A percentile compares a stretch with the other conserved stretches of the same genome.
Conservation (phyloP, 64 coral and sea anemone genomes). For the Montipora sp. region DNA sequence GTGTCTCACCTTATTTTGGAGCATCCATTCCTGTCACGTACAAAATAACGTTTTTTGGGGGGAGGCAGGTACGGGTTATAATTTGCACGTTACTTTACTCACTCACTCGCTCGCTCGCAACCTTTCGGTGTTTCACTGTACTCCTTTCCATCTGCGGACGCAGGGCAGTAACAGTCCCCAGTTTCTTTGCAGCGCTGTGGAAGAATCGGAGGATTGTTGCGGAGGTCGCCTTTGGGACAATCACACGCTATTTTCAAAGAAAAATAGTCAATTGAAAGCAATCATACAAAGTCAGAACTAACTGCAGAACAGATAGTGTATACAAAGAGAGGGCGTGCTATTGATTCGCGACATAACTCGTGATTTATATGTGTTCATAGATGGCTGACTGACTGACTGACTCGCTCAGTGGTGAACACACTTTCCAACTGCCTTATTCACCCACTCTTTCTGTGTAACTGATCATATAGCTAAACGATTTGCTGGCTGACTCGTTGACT, state of each 20-base stretch:
- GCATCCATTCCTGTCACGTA: no score
- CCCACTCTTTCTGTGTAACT: not conserved
- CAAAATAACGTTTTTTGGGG: no score
- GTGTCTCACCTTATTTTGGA: no score
- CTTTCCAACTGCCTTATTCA: no score
- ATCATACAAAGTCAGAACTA: not conserved
- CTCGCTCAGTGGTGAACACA: not conserved
- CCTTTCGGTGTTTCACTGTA: not conserved
- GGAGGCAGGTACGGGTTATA: not conserved
- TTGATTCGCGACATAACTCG: no score
- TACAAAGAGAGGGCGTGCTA: not conserved
- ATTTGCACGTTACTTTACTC: not conserved
- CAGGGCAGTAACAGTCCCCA: slow-evolving; percentile 31
- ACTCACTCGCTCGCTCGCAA: slow-evolving; percentile 19
- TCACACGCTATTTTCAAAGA: slow-evolving; percentile 39
- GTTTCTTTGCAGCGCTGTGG: slow-evolving; percentile 29
- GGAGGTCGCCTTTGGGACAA: slow-evolving; percentile 48
- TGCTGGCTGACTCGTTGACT: not conserved
- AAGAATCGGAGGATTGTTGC: slow-evolving; percentile 13
- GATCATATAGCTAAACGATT: not conserved
- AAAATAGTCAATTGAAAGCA: not conserved
- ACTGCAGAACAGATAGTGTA: not conserved
- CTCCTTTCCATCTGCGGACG: not conserved
- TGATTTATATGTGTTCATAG: no score
- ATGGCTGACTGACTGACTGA: not conserved